Conservation (phyloP, 2,888 invertebrate species). For the Gandaritis pyraliata region DNA sequence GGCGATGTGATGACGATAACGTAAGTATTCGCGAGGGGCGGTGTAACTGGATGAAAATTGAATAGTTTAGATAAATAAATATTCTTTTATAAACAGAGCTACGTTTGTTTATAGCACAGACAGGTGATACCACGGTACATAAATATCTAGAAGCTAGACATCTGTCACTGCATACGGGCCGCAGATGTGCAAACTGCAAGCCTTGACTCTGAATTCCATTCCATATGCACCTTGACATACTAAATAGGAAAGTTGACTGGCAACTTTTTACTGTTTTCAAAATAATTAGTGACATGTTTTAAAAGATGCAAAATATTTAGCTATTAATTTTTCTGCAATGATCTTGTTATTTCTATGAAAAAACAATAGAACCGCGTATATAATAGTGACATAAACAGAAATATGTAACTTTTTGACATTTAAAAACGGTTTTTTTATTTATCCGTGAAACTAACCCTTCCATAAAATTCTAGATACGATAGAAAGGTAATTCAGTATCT, state of each 20-base stretch:
- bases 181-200: conserved; percentile 25
- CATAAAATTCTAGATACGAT: conserved; percentile 16
- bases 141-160: conserved; percentile 12
- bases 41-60: conserved; percentile 31
- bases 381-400: no score
- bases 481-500: conserved; percentile 11
- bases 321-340: no score
- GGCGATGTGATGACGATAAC: conserved; percentile 72
- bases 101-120: conserved; percentile 11
- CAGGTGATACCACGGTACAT: neutral
- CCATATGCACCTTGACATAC: conserved; percentile 27
- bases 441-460: neutral
- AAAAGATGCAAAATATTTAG: no score
- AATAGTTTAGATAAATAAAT: conserved; percentile 6
- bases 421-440: neutral
- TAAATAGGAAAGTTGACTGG: conserved; percentile 5
- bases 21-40: conserved; percentile 47
- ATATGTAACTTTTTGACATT: no score
- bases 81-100: no score
- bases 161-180: conserved; percentile 24
- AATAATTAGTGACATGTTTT: no score
- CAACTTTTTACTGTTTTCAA: conserved; percentile 11
- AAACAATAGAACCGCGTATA: neutral
- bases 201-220: conserved; percentile 17
- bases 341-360: neutral